These are phyloP conservation scores for Silurus asotus DNA, from an alignment of 2,113 vertebrate species.

Conservation along the genomic window DNA sequence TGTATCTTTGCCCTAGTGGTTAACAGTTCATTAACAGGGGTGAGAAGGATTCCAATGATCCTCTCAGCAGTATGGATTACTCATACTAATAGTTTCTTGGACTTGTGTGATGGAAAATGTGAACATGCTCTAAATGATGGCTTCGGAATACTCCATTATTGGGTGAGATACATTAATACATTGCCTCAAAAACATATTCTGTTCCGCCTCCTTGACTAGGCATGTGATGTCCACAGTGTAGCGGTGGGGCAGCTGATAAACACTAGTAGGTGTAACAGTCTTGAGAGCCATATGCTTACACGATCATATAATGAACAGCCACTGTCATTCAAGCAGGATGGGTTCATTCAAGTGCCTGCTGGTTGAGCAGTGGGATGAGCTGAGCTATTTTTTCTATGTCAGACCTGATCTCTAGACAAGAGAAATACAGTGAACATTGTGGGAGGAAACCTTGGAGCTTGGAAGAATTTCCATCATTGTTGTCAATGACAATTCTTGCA, in stretches of 20 bases:
- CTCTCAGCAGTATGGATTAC: background rate
- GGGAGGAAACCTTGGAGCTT: background rate
- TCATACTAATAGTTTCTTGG: background rate
- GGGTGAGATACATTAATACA: background rate
- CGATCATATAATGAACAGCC: background rate
- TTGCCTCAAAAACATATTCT: background rate
- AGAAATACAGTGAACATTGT: background rate
- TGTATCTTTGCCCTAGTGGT: background rate
- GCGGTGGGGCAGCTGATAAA: background rate
- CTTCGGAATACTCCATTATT: background rate
- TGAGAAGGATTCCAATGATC: background rate
- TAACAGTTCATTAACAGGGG: background rate
- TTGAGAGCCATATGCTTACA: background rate
- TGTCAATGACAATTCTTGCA: background rate
- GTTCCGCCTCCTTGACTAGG: background rate
- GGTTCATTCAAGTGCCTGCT: background rate
- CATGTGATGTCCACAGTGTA: background rate
- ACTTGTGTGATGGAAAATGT: background rate
- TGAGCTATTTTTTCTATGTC: background rate
- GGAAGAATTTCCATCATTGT: slow-evolving; percentile 13
- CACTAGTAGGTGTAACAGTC: background rate
- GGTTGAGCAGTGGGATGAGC: background rate
- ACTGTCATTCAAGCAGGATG: background rate
- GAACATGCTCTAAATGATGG: background rate
- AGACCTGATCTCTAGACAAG: background rate